Evolutionary conservation across 2,888 invertebrate species (phyloP).

Genomic region (Drosophila fulvimacula): DNA sequence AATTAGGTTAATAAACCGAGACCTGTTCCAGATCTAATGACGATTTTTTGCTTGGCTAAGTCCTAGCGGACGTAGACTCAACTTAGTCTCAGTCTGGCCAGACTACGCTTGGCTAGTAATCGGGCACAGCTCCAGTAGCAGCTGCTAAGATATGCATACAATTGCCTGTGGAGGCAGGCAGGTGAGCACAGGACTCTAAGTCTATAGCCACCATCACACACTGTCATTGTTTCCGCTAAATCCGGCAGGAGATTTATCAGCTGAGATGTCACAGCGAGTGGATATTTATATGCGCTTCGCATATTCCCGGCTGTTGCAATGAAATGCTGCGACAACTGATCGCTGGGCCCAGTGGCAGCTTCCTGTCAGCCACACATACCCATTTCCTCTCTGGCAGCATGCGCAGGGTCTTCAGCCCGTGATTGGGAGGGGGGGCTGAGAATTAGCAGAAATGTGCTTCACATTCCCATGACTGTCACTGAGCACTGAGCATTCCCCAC

Average conservation of each 20-base stretch:
- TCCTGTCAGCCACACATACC: constrained; percentile 37
- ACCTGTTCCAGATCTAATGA: constrained; percentile 23
- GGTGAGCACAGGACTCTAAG: constrained; percentile 34
- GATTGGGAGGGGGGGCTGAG: constrained; percentile 25
- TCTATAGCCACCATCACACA: constrained; percentile 32
- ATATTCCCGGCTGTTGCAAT: constrained; percentile 42
- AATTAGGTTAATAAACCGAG: neutral
- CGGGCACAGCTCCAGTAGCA: constrained; percentile 60
- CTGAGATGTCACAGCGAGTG: constrained; percentile 77
- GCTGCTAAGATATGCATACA: constrained; percentile 31
- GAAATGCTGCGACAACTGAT: constrained; percentile 65
- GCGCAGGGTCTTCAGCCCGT: constrained; percentile 34
- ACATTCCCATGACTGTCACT: constrained; percentile 70
- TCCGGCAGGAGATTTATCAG: constrained; percentile 76
- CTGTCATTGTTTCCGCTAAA: constrained; percentile 64
- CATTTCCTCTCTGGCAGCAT: constrained; percentile 38
- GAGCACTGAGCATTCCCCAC: constrained; percentile 26
- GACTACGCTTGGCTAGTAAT: constrained; percentile 52
- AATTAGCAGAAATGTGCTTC: constrained; percentile 73
- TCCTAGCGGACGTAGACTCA: neutral
- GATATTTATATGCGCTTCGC: constrained; percentile 76
- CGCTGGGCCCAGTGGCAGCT: constrained; percentile 44
- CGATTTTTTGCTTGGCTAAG: constrained; percentile 34
- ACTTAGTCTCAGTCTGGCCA: too few species aligned
- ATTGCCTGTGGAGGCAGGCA: neutral